These are phyloP conservation scores for Boulengeromyrus knoepffleri DNA, from an alignment of 2,113 vertebrate species.

Conservation along the genomic window DNA sequence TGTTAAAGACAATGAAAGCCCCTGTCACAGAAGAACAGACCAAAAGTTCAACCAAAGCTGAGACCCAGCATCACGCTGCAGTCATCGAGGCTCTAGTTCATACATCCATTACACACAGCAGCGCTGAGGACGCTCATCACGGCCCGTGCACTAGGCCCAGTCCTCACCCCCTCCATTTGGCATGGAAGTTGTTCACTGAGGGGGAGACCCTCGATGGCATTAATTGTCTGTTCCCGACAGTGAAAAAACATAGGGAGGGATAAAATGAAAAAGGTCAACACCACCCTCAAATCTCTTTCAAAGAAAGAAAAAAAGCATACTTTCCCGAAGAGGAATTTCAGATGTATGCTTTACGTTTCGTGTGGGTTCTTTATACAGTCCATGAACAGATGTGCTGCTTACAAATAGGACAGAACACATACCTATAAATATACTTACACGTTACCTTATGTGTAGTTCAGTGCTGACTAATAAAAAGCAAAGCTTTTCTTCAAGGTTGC, in stretches of 20 bases:
- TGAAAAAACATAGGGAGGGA: not conserved
- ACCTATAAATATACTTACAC: not conserved
- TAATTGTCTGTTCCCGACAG: not conserved
- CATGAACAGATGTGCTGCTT: not conserved
- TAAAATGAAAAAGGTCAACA: conserved; percentile 14
- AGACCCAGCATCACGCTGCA: not conserved
- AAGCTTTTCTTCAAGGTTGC: not conserved
- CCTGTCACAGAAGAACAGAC: not conserved
- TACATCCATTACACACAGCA: conserved; percentile 3
- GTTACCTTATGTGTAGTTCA: not conserved
- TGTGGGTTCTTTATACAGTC: not conserved
- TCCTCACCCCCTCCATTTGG: not conserved
- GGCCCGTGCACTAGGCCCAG: no score
- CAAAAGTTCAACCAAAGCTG: not conserved
- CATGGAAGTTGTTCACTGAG: not conserved
- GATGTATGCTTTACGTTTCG: not conserved
- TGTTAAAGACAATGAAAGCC: conserved; percentile 12
- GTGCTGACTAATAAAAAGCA: not conserved
- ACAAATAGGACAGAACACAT: not conserved
- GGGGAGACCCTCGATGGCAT: not conserved
- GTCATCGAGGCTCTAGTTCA: conserved; percentile 10
- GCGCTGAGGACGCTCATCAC: not conserved
- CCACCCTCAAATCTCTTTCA: not conserved
- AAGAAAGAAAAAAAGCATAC: not conserved
- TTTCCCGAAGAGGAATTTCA: not conserved